phyloP scores from a whole-genome alignment of 2,113 vertebrate species.

The Sylvia atricapilla region DNA sequence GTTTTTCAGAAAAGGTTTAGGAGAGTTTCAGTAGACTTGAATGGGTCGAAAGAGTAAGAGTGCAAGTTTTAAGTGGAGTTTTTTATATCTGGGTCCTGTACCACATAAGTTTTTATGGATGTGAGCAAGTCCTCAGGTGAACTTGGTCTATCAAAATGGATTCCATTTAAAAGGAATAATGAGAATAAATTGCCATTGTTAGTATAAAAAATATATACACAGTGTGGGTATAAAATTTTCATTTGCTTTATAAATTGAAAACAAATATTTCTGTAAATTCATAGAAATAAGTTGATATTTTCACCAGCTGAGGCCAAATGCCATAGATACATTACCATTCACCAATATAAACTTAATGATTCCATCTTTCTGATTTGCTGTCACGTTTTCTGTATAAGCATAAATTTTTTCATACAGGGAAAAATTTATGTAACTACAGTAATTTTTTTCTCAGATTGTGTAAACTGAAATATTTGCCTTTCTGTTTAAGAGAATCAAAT shows the following conservation, averaged over 20 bases:
- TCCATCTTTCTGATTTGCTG: neutral
- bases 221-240: neutral
- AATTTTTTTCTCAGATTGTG: neutral
- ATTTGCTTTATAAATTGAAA: neutral
- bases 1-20: neutral
- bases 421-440: neutral
- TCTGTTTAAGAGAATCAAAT: neutral
- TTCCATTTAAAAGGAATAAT: neutral
- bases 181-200: neutral
- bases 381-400: neutral
- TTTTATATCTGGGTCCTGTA: neutral
- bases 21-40: neutral
- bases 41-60: neutral
- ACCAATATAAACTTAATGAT: neutral
- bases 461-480: neutral
- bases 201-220: neutral
- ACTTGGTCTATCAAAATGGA: neutral
- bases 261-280: neutral
- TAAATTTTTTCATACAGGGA: neutral
- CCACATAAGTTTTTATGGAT: neutral
- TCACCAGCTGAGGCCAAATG: neutral
- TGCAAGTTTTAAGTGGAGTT: neutral
- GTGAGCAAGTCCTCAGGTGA: neutral
- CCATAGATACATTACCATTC: neutral
- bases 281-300: neutral